phyloP scores from a whole-genome alignment of 2,797 vertebrate species.

The Odontamblyopus rebecca region DNA sequence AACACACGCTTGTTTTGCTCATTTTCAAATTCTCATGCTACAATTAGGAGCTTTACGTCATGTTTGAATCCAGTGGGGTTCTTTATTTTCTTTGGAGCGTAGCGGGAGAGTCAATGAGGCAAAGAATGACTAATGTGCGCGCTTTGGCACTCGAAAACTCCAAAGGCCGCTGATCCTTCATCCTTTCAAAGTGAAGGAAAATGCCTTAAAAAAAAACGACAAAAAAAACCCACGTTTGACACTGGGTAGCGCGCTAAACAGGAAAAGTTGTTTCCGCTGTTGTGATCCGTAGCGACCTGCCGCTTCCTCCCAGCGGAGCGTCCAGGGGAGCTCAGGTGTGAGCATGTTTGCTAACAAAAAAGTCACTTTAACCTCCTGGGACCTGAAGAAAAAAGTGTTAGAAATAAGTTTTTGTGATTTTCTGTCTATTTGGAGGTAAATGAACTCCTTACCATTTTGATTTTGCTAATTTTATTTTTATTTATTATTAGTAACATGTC shows the following conservation, averaged over 20 bases:
- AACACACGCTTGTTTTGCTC: slow-evolving; percentile 24
- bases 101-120: slow-evolving; percentile 59
- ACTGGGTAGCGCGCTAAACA: slow-evolving; percentile 49
- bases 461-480: no score
- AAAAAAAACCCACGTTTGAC: slow-evolving; percentile 60
- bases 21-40: slow-evolving; percentile 36
- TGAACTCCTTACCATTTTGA: no score
- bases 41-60: slow-evolving; percentile 51
- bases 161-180: slow-evolving; percentile 53
- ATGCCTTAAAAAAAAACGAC: slow-evolving; percentile 58
- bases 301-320: slow-evolving; percentile 58
- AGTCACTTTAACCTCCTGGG: slow-evolving; percentile 3
- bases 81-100: slow-evolving; percentile 64
- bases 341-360: slow-evolving; percentile 23
- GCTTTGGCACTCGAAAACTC: slow-evolving; percentile 59
- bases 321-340: slow-evolving; percentile 42
- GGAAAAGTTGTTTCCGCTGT: slow-evolving; percentile 69
- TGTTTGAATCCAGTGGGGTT: slow-evolving; percentile 40
- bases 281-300: slow-evolving; percentile 54
- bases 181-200: slow-evolving; percentile 60
- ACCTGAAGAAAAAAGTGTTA: no score
- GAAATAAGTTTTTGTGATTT: no score
- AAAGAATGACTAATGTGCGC: slow-evolving; percentile 74
- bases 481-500: no score
- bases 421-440: no score